Evolutionary conservation across 2,888 invertebrate genomes (phyloP).

Genomic region (Rhagonycha fulva): DNA sequence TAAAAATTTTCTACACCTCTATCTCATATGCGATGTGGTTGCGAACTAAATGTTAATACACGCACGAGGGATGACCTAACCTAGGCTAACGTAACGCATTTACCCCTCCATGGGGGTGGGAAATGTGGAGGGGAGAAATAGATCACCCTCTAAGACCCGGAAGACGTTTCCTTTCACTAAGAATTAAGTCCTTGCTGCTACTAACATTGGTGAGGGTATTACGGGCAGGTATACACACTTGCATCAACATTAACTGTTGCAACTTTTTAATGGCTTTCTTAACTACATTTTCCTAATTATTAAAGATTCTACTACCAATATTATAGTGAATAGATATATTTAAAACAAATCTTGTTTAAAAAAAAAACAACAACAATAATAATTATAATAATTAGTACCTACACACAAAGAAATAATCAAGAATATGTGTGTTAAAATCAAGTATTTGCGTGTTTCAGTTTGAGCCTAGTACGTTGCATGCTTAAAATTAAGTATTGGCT

Average conservation of each 20-base stretch:
- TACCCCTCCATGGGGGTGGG: constrained; percentile 48
- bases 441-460: too few relatives aligned
- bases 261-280: neutral
- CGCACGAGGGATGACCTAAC: constrained; percentile 55
- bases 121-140: constrained; percentile 48
- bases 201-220: neutral
- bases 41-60: constrained; percentile 49
- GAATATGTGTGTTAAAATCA: too few relatives aligned
- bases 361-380: too few relatives aligned
- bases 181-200: constrained; percentile 10
- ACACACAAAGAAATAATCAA: too few relatives aligned
- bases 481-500: too few relatives aligned
- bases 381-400: too few relatives aligned
- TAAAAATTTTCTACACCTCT: constrained; percentile 21
- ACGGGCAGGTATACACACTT: neutral
- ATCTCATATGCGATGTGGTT: constrained; percentile 34
- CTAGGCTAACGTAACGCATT: constrained; percentile 51
- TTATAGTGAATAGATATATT: neutral
- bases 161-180: constrained; percentile 22
- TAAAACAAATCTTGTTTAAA: too few relatives aligned
- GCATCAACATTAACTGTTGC: neutral
- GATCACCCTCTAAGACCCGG: constrained; percentile 44
- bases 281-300: neutral
- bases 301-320: neutral
- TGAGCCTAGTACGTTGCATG: too few relatives aligned